Evolutionary conservation across 2,888 invertebrate genomes (phyloP).

Genomic region (Campoplex nolae): DNA sequence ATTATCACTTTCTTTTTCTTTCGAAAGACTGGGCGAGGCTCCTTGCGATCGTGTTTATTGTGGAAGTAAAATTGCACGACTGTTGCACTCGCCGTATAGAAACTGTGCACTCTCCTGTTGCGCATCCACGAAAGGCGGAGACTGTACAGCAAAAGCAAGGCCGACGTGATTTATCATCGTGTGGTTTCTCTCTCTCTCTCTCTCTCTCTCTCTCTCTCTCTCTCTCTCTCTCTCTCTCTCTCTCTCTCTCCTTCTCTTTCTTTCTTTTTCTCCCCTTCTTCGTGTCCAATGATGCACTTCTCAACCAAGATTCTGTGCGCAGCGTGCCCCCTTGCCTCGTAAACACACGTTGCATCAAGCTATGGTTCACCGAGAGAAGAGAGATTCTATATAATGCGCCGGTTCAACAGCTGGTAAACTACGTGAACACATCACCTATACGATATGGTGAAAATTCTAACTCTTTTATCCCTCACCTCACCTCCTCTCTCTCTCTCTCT

Average conservation of each 20-base stretch:
- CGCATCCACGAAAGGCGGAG: conserved; percentile 70
- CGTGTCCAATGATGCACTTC: conserved; percentile 65
- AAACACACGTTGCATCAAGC: conserved; percentile 77
- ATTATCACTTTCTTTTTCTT: conserved; percentile 36
- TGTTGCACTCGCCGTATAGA: conserved; percentile 45
- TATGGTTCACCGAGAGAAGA: conserved; percentile 59
- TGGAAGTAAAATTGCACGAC: conserved; percentile 54
- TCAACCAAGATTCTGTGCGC: conserved; percentile 67
- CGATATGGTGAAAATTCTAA: conserved; percentile 13
- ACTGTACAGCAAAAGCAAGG: conserved; percentile 65
- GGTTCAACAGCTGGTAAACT: conserved; percentile 76
- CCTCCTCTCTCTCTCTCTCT: neutral
- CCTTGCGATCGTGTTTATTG: conserved; percentile 40
- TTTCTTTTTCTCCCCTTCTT: conserved; percentile 58
- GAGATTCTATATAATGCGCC: conserved; percentile 62
- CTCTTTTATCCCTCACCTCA: neutral
- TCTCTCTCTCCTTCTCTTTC: conserved; percentile 54
- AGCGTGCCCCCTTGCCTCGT: conserved; percentile 76
- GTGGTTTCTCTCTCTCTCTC: conserved; percentile 65
- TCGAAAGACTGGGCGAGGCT: conserved; percentile 33
- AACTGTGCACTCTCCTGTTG: conserved; percentile 61
- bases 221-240: conserved; percentile 61
- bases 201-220: conserved; percentile 59
- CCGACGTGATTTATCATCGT: conserved; percentile 79
- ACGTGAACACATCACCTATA: conserved; percentile 70